Evolutionary conservation across 2,797 vertebrate genomes (phyloP).

Genomic region (Tiaroga cobitis): DNA sequence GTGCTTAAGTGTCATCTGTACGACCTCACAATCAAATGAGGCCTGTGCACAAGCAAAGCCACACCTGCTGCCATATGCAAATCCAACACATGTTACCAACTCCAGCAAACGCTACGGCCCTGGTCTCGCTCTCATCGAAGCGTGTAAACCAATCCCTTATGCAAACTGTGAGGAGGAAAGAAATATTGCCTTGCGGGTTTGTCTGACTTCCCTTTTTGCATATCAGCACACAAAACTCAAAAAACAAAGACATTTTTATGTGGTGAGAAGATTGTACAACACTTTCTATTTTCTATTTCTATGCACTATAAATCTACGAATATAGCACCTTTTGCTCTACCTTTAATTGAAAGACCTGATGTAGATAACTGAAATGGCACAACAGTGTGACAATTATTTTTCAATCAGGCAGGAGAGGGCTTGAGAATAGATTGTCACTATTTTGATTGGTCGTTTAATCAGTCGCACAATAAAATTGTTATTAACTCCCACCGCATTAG

Average conservation of each 20-base stretch:
- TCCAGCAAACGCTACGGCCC: background rate
- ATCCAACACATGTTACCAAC: slow-evolving; percentile 5
- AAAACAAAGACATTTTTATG: background rate
- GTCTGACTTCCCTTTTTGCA: background rate
- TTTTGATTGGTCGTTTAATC: slow-evolving; percentile 40
- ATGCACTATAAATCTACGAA: background rate
- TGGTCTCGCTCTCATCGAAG: background rate
- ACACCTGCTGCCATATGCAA: slow-evolving; percentile 49
- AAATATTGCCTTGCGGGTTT: slow-evolving; percentile 1
- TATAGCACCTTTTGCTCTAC: background rate
- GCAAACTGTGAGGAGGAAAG: background rate
- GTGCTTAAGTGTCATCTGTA: slow-evolving; percentile 5
- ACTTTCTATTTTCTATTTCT: background rate
- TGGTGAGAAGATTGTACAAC: background rate
- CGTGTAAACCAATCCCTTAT: slow-evolving; percentile 37
- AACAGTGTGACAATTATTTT: slow-evolving; percentile 30
- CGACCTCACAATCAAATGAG: slow-evolving; percentile 21
- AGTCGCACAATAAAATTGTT: slow-evolving; percentile 27
- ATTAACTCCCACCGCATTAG: slow-evolving; percentile 10
- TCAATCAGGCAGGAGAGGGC: slow-evolving; percentile 10
- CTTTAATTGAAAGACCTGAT: slow-evolving; percentile 2
- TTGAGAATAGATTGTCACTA: slow-evolving; percentile 31
- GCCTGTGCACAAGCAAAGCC: slow-evolving; percentile 24
- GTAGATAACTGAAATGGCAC: slow-evolving; percentile 10
- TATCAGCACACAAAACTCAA: background rate